Base-by-base conservation (phyloP, 2,113 vertebrate species). In the Calcarius ornatus region DNA sequence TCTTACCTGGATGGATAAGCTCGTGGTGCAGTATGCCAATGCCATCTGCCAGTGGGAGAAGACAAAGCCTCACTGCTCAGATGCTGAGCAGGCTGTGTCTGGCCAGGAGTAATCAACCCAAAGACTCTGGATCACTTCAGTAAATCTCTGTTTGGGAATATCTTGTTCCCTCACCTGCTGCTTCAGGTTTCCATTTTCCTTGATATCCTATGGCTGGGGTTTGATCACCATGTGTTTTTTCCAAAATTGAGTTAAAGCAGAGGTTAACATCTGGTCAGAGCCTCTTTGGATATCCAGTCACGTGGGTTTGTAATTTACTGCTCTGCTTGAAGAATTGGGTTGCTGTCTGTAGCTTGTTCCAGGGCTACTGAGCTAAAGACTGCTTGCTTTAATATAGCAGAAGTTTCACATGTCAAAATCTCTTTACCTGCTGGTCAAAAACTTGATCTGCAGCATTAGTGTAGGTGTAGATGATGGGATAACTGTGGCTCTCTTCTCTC, bases 1-100 rank as follows among this genome's bases (percentile, higher is more conserved):
- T 16, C 98, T 99, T 75, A 99, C 99, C 37, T 99, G 99, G 99
- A 99, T 99, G 99, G 99, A 99, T 98, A 99, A 99, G 97, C 98
- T 99, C 38, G 99, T 99, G 53, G 98, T 99, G 91, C 98, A 99
- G 80, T 99, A 99, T 38, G 97, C 99, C 96, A 98, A 99, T 16
- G 98, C 99, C 96, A 98, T 99, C 60, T 99, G 99, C 98, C 99
- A 99, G 83, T 99, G 99, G 99, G 99, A 99, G 96, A 99, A 98
- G 73, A 99, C 98, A 97, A 99, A 99, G 97, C 97, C 98, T 13
- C 98, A 98, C 56, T 99, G 99, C 98, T 98, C 99, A 4, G 98
- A 99, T 51, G 54, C 96, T 9, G 98, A 98, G 95, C 97, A 96
- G 71, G 83, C 93, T 57, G 95, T 97, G 43, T 97, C 98, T 28